Evolutionary conservation across 1,140 invertebrate species (phyloP).

Genomic region (Aphelinus certus): DNA sequence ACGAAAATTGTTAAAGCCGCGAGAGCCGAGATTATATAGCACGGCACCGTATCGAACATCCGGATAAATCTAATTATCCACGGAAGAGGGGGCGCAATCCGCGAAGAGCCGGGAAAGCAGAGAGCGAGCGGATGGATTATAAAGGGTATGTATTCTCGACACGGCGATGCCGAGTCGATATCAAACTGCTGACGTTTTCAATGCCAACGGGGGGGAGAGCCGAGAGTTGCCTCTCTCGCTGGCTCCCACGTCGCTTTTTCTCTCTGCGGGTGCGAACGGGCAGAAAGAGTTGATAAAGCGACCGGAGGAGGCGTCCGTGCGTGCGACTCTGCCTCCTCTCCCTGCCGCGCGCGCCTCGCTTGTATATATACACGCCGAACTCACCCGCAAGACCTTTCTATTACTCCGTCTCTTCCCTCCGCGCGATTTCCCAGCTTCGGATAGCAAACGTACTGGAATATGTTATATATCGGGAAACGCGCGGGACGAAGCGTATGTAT

Average conservation of each 20-base stretch:
- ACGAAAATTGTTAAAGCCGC: too few species aligned
- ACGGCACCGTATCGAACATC: neutral
- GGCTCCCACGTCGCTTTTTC: neutral
- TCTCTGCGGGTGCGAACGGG: constrained; percentile 28
- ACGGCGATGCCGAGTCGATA: constrained; percentile 22
- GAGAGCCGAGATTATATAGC: too few species aligned
- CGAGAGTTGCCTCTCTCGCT: constrained; percentile 27
- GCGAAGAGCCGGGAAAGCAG: constrained; percentile 4
- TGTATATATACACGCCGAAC: neutral
- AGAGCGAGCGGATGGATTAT: constrained; percentile 38
- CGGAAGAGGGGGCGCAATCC: neutral
- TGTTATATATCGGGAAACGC: too few species aligned
- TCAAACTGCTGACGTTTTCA: constrained; percentile 38
- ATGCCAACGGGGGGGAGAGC: constrained; percentile 25
- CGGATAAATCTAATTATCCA: constrained; percentile 3
- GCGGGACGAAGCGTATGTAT: too few species aligned
- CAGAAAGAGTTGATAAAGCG: constrained; percentile 39
- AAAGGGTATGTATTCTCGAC: constrained; percentile 37
- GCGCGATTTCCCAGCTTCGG: neutral
- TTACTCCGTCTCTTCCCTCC: constrained; percentile 16
- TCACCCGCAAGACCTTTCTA: constrained; percentile 27
- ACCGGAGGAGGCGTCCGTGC: constrained; percentile 26
- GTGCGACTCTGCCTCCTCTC: constrained; percentile 12
- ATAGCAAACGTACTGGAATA: too few species aligned
- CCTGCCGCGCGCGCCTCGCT: too few species aligned